A percentile compares a stretch with the other conserved stretches of the same genome.
phyloP scores from a whole-genome alignment of 2,797 vertebrate species.

The Acipenser oxyrinchus region DNA sequence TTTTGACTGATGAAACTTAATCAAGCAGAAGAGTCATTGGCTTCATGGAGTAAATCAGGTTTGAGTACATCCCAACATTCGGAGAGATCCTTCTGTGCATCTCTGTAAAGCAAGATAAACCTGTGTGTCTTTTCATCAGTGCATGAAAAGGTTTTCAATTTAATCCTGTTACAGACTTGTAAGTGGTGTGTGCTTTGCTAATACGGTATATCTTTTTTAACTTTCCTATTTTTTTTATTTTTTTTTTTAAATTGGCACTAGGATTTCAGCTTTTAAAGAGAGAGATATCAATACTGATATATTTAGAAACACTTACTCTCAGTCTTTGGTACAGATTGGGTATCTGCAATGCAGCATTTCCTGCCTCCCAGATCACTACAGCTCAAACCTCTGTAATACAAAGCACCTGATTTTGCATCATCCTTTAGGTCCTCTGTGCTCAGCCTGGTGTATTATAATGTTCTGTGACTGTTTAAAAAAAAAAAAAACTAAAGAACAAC shows the following conservation, averaged over 20 bases:
- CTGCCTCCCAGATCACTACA: neutral
- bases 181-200: no score
- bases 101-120: conserved; percentile 18
- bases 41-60: conserved; percentile 3
- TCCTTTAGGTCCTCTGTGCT: no score
- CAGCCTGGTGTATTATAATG: neutral
- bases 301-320: conserved; percentile 3
- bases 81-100: neutral
- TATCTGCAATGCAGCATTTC: conserved; percentile 15
- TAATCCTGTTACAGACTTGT: no score
- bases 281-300: neutral
- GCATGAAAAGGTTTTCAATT: conserved; percentile 4
- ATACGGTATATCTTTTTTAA: neutral
- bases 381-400: neutral
- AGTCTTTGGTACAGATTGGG: neutral
- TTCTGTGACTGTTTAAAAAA: neutral
- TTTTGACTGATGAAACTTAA: neutral
- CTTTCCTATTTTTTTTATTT: no score
- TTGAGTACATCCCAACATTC: neutral
- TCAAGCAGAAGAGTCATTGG: neutral
- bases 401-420: neutral
- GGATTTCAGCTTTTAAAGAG: neutral
- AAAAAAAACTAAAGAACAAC: neutral
- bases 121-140: conserved; percentile 12
- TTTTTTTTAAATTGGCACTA: neutral